phyloP scores from a whole-genome alignment of 2,888 invertebrate genomes.

The Morpho achilles region DNA sequence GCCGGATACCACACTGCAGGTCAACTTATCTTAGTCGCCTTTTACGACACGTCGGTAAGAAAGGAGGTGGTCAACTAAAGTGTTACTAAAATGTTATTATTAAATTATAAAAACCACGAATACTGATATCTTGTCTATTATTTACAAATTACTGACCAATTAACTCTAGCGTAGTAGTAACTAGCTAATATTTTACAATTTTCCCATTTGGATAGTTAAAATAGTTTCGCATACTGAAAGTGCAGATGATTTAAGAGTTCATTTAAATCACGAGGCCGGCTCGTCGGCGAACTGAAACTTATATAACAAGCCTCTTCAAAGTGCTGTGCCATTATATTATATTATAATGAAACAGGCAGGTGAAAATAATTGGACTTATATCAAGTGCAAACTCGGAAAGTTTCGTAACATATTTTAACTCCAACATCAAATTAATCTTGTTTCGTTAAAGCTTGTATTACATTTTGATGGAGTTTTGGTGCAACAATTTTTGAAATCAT shows the following conservation, averaged over 20 bases:
- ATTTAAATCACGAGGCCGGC: slow-evolving; percentile 25
- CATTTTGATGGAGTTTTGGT: no score
- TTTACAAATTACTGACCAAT: no score
- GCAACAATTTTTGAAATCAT: no score
- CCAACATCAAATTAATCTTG: slow-evolving; percentile 11
- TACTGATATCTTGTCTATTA: no score
- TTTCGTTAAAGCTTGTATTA: no score
- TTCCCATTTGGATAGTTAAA: slow-evolving; percentile 19
- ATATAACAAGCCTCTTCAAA: slow-evolving; percentile 21
- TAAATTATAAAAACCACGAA: no score
- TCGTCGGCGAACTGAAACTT: slow-evolving; percentile 27
- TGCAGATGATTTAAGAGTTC: slow-evolving; percentile 28
- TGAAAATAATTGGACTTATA: slow-evolving; percentile 25
- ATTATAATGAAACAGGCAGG: slow-evolving; percentile 23
- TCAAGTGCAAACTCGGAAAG: slow-evolving; percentile 18
- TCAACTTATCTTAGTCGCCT: no score
- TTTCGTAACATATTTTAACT: slow-evolving; percentile 24
- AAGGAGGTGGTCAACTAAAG: no score
- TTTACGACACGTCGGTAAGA: no score
- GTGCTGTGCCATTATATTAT: slow-evolving; percentile 16
- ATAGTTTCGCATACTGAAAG: slow-evolving; percentile 22
- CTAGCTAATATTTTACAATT: slow-evolving; percentile 6
- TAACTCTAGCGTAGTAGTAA: no score
- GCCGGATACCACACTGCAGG: no score
- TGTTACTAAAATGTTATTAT: no score